Evolutionary conservation across 2,888 invertebrate genomes (phyloP).

Genomic region (Amphipoea lucens): DNA sequence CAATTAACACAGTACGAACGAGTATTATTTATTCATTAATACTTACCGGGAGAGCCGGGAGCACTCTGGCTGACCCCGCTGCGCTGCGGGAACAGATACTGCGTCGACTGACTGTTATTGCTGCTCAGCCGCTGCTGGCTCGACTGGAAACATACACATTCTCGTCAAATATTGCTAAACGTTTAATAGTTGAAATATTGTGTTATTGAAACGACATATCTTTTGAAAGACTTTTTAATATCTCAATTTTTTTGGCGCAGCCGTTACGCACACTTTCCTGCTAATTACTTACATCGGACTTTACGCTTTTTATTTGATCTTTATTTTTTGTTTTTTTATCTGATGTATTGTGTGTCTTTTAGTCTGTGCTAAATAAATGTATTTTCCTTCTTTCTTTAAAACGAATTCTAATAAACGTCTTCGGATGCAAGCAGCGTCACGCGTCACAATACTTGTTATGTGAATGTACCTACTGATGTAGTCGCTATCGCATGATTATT

Average conservation of each 20-base stretch:
- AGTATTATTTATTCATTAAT: not conserved
- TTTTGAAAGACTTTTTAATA: not conserved
- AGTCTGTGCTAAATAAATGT: too few species aligned
- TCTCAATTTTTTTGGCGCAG: not conserved
- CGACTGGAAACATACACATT: conserved; percentile 63
- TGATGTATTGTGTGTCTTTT: too few species aligned
- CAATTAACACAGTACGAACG: too few species aligned
- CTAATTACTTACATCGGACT: too few species aligned
- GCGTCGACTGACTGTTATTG: conserved; percentile 75
- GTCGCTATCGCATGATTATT: not conserved
- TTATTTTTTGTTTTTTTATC: too few species aligned
- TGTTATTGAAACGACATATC: not conserved
- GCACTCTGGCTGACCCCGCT: conserved; percentile 92
- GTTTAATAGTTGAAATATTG: not conserved
- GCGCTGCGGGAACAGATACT: conserved; percentile 92
- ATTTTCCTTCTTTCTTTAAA: not conserved
- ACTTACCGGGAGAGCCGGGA: conserved; percentile 91
- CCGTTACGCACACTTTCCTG: too few species aligned
- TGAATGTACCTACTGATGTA: not conserved
- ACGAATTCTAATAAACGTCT: not conserved
- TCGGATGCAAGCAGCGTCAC: not conserved
- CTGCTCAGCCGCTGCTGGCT: conserved; percentile 86
- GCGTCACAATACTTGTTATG: not conserved
- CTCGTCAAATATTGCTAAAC: not conserved
- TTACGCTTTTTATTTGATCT: too few species aligned